Evolutionary conservation across 2,113 vertebrate species (phyloP).

Genomic region (Nothoprocta perdicaria): DNA sequence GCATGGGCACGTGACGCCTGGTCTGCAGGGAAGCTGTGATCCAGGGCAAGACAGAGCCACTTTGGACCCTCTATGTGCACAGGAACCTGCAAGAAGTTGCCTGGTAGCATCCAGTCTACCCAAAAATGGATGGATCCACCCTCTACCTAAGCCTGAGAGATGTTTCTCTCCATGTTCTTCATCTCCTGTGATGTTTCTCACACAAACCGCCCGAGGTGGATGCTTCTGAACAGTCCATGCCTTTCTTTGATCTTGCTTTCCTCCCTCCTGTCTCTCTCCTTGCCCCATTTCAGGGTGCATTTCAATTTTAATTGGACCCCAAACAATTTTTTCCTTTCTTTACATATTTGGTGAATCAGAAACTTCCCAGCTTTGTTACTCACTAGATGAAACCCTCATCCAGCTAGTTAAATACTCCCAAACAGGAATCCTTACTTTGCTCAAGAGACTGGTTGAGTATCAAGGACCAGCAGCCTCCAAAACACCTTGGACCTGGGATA

Average conservation of each 20-base stretch:
- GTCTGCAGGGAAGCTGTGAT: not conserved
- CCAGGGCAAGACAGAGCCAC: not conserved
- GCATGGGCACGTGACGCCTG: rapidly evolving
- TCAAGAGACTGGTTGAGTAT: too few species aligned
- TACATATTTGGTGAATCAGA: not conserved
- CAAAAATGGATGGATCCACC: too few species aligned
- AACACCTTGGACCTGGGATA: too few species aligned
- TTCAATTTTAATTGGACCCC: not conserved
- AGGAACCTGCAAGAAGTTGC: rapidly evolving
- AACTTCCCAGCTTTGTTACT: not conserved
- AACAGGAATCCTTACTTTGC: not conserved
- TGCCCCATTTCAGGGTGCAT: not conserved
- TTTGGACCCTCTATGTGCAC: too few species aligned
- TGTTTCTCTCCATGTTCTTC: not conserved
- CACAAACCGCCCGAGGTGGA: not conserved
- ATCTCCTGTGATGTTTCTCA: not conserved
- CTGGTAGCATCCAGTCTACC: not conserved
- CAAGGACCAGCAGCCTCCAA: too few species aligned
- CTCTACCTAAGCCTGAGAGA: not conserved
- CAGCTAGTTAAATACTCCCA: not conserved
- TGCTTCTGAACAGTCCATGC: not conserved
- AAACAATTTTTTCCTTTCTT: not conserved
- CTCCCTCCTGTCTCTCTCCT: not conserved
- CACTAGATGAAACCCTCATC: not conserved
- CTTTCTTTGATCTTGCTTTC: not conserved